Evolutionary conservation across 2,888 invertebrate species (phyloP).

Genomic region (Pherbina coryleti): DNA sequence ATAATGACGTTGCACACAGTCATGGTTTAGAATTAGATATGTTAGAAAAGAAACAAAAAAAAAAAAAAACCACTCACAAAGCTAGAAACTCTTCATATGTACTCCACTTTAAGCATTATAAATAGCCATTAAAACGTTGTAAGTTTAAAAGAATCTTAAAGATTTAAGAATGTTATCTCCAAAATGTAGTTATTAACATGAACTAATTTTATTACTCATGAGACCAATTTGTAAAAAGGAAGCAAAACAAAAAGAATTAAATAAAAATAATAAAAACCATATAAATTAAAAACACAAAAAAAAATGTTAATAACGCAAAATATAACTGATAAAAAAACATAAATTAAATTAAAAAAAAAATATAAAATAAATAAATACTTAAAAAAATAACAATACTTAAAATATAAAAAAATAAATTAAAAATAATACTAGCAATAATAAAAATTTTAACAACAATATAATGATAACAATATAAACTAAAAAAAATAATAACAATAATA

Average conservation of each 20-base stretch:
- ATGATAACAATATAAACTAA: neutral
- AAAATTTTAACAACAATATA: neutral
- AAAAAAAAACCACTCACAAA: neutral
- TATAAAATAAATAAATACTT: neutral
- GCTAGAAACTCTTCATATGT: neutral
- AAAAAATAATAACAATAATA: neutral
- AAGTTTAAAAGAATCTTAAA: neutral
- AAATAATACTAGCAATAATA: neutral
- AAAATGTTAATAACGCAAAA: neutral
- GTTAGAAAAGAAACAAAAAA: neutral
- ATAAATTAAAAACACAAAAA: no score
- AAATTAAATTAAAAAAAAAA: no score
- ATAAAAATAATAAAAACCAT: neutral
- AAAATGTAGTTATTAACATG: neutral
- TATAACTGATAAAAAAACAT: no score
- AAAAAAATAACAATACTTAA: neutral
- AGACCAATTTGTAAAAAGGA: slow-evolving; percentile 40
- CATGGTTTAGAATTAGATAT: neutral
- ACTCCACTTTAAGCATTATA: slow-evolving; percentile 4
- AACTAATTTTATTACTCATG: slow-evolving; percentile 22
- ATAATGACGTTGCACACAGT: neutral
- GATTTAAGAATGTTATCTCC: neutral
- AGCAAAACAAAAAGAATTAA: neutral
- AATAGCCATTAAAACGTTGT: slow-evolving; percentile 10
- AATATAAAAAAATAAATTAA: neutral